Base-by-base conservation (phyloP, 2,797 vertebrate species). In the Microchirus variegatus region DNA sequence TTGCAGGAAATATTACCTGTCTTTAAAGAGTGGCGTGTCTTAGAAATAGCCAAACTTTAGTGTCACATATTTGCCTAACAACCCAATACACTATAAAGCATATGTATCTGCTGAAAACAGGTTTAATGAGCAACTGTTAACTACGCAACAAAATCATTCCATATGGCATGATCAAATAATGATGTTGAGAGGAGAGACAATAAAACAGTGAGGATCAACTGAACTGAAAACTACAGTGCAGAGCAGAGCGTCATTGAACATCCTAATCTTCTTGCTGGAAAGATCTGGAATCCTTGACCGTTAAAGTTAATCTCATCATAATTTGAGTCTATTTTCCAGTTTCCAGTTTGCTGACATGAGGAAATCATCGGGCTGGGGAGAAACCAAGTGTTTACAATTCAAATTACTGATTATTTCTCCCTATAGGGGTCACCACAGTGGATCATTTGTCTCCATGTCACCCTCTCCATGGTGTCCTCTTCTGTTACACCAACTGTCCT, bases 231-330 rank as follows among this genome's bases (percentile, higher is more conserved):
- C 61, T 48, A 40, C 57, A 41, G 50, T 71, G 73, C 47, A 16
- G 58, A 63, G 63, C 44, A 19, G 59, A 54, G 67, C 57, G 70
- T 62, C 73, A 79, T 16, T 70, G 73, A 81, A 72, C 59, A 44
- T 60, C 63, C 51, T 84, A 80, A 86, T 88, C 82, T 86, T 67
- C 69, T 86, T 88, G 84, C 70, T 70, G 58, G 78, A 85, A 75
- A 86, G 83, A 88, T 89, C 77, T 84, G 77, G 60, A 88, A 85
- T 85, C 82, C 73, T 86, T 87, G 81, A 88, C 88, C 76, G 77
- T 70, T 89, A 64, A 81, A 86, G 85, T 87, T 87, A 86, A 88
- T 87, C 86, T 89, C 83, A 82, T 87, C 83, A 81, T 89, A 85
- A 84, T 86, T 74, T 72, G 67, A 52, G 49, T 78, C 80, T 82